These are phyloP conservation scores for Lycophotia porphyrea DNA, from an alignment of 2,888 invertebrate species.

Conservation along the genomic window DNA sequence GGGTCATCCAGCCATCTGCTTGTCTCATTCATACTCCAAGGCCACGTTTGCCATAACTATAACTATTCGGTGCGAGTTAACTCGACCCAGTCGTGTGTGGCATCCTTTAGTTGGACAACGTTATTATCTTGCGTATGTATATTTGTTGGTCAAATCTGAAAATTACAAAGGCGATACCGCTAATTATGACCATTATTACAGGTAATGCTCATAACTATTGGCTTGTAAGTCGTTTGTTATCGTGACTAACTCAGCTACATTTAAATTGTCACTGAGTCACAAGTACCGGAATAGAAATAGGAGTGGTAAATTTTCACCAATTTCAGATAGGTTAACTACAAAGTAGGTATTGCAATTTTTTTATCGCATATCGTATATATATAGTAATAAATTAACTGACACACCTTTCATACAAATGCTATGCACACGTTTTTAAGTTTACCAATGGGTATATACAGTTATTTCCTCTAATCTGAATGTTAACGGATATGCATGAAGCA, in stretches of 20 bases:
- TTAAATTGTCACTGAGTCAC: constrained; percentile 24
- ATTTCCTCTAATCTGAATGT: constrained; percentile 48
- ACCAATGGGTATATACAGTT: constrained; percentile 41
- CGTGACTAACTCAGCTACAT: constrained; percentile 19
- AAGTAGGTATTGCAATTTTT: background rate
- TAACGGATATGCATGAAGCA: constrained; percentile 54
- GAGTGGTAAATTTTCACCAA: constrained; percentile 2
- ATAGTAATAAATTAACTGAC: constrained; percentile 24
- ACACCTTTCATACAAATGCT: constrained; percentile 5
- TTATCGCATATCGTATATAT: background rate
- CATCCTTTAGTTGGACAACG: constrained; percentile 67
- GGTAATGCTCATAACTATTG: constrained; percentile 43
- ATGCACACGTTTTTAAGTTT: constrained; percentile 19
- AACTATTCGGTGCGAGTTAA: constrained; percentile 53
- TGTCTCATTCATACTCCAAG: constrained; percentile 41
- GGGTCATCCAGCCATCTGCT: background rate
- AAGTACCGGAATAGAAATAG: background rate
- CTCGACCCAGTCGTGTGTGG: constrained; percentile 77
- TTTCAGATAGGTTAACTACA: background rate
- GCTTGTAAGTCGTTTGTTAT: constrained; percentile 25
- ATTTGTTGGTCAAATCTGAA: constrained; percentile 59
- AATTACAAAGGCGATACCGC: constrained; percentile 54
- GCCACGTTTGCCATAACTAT: constrained; percentile 57
- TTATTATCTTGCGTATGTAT: constrained; percentile 63
- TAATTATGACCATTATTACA: constrained; percentile 51